Base-by-base conservation (phyloP, 2,888 invertebrate genomes). In the Tetranychus truncatus region DNA sequence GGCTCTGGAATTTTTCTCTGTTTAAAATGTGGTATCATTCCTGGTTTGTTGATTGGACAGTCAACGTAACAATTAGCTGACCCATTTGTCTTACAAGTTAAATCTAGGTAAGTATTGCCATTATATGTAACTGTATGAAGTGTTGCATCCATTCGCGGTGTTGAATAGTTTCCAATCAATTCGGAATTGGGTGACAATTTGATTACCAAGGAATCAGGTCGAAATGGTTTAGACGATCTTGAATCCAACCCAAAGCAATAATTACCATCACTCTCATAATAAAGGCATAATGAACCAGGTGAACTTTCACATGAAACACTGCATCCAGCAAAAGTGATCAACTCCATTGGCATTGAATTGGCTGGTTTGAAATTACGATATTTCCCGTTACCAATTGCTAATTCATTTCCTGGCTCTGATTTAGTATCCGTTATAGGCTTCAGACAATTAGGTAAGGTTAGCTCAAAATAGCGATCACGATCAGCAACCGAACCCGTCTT, bases 291-390 rank as follows among this genome's bases (percentile, higher is more conserved):
- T 55, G 55, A 55, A 55, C 55, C 15, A 55, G 20, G 11, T 24
- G 11, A 24, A 24, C 11, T 69, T 21, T 69, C 34, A 69, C 69
- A 69, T 11, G 20, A 20, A 11, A 69, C 69, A 24, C 69, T 69
- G 20, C 69, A 69, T 11, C 34, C 34, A 11, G 34, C 11, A 11
- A 69, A 69, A 20, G 21, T 24, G 20, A 69, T 20, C 11, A 21
- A 11, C 34, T 20, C 69, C 69, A 69, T 24, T 24, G 69, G 34
- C 34, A 20, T 69, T 11, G 69, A 20, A 20, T 20, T 69, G 6
- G 69, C 34, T 21, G 67, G 67, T 67, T 67, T 67, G 9, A 67
- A 67, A n/a, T 67, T 67, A n/a, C 67, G 21, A 67, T 67, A 21
- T 24, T 20, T 21, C 9, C 67, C 67, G n/a, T 21, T 21, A 9